These are phyloP conservation scores for Halictus quadricinctus DNA, from an alignment of 2,888 invertebrate species.

Conservation along the genomic window DNA sequence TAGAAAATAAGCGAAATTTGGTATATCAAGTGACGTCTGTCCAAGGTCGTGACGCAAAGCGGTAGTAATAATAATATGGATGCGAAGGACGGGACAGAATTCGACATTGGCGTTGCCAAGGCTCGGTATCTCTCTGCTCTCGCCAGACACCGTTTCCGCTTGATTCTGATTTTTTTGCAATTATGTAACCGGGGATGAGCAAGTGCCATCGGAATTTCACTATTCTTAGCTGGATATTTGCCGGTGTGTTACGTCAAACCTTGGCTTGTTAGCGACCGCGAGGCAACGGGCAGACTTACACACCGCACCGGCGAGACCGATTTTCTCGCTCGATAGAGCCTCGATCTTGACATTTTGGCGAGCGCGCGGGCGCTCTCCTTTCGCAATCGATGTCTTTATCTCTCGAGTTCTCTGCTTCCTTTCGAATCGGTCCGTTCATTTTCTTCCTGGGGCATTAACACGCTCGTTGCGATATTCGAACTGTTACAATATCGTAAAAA, in stretches of 20 bases:
- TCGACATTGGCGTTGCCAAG: slow-evolving; percentile 8
- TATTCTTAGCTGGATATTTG: not conserved
- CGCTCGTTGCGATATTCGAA: not conserved
- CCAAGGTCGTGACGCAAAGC: not conserved
- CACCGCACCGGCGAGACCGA: not conserved
- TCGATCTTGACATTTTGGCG: slow-evolving; percentile 52
- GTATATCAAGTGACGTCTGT: not conserved
- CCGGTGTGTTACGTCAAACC: not conserved
- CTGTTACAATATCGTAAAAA: not conserved
- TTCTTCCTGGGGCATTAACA: slow-evolving; percentile 3
- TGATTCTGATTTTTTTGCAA: slow-evolving; percentile 12
- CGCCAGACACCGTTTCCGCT: not conserved
- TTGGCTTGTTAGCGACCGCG: slow-evolving; percentile 2
- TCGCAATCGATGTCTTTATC: slow-evolving; percentile 26
- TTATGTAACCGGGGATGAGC: slow-evolving; percentile 8
- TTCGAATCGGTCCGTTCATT: not conserved
- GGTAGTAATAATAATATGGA: not conserved
- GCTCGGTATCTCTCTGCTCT: not conserved
- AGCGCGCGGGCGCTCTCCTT: slow-evolving; percentile 21
- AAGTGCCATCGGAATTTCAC: not conserved
- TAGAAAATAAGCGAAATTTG: not conserved
- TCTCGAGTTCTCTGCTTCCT: not conserved
- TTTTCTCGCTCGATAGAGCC: slow-evolving; percentile 22
- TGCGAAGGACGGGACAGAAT: not conserved
- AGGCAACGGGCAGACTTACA: not conserved